A percentile compares a stretch with the other conserved stretches of the same genome.
Conservation (phyloP, 2,888 invertebrate genomes). For the Parnassius glacialis region DNA sequence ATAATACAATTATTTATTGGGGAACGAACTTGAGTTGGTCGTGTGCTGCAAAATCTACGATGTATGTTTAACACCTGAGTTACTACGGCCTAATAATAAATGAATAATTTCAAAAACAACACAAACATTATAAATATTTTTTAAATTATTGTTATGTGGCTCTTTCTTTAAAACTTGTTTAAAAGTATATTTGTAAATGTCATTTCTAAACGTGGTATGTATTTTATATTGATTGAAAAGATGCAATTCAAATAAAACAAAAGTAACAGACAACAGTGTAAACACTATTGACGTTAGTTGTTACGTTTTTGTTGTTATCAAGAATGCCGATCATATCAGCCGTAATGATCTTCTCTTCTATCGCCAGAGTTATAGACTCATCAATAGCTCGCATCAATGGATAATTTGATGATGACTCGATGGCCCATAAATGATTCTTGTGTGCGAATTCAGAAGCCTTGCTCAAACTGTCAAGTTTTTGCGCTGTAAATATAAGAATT, state of each 20-base stretch:
- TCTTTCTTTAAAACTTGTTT: no score
- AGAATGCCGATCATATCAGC: constrained; percentile 18
- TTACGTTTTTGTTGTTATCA: constrained; percentile 9
- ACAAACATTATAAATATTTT: no score
- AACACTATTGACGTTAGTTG: constrained; percentile 8
- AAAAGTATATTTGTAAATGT: no score
- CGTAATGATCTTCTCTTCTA: constrained; percentile 23
- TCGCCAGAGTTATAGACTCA: constrained; percentile 21
- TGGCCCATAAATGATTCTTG: constrained; percentile 25
- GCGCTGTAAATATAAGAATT: constrained; percentile 10
- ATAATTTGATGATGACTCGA: constrained; percentile 15
- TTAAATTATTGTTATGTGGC: no score
- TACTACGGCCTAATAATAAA: no score
- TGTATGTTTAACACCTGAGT: no score
- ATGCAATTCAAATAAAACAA: constrained; percentile 12
- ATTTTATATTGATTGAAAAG: no score
- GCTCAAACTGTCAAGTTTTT: constrained; percentile 19
- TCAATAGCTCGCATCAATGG: constrained; percentile 21
- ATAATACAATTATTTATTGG: no score
- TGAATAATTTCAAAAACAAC: no score
- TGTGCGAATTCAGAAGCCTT: constrained; percentile 19
- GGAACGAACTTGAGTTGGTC: no score
- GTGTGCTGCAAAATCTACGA: no score
- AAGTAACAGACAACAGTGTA: constrained; percentile 25
- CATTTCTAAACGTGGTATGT: no score